Base-by-base conservation (phyloP, 1,140 invertebrate species). In the Aphidius gifuensis region DNA sequence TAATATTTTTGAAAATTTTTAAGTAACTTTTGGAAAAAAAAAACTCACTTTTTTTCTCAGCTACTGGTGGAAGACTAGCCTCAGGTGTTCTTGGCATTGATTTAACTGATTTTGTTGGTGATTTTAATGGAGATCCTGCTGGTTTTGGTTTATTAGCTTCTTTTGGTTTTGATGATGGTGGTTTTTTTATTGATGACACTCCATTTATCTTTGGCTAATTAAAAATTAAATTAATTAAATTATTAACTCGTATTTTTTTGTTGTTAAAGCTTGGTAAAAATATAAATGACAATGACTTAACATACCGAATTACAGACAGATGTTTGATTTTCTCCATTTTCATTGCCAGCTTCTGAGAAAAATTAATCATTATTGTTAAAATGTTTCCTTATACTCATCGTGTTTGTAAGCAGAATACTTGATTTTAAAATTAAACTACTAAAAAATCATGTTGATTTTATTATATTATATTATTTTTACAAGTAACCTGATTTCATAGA, bases 261-360 rank as follows among this genome's bases (percentile, higher is more conserved):
- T 23, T n/a, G 53, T 58, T 6, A 7, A 60, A 60, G 47, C 42
- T 9, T 50, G 40, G 54, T 50, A 32, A 61, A 51, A 6, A 16
- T 39, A 42, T n/a, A 43, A 39, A 11, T 6, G 23, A 21, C 51
- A 58, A 60, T 45, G 71, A 85, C 83, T 86, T 74, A 90, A 89
- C 67, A 70, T 67, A 62, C 51, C 69, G 71, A 48, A 87, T 80
- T 90, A 88, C 55, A 32, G 23, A 32, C 23, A 32, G 86, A 88
- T 46, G 87, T 86, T 76, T 91, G 89, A 73, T 90, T 88, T 11
- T 89, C 88, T 47, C 87, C 88, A 76, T 88, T 91, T 71, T 91
- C 89, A 71, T 90, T 90, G 76, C 90, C 88, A 39, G 88, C 86
- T 80, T 90, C 90, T 92, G 84, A 85, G 77, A 73, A 75, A 67